Evolutionary conservation across 2,797 vertebrate species (phyloP), one percentile per base, ranked within the genome.

Genomic region (Rallus crepitans): DNA sequence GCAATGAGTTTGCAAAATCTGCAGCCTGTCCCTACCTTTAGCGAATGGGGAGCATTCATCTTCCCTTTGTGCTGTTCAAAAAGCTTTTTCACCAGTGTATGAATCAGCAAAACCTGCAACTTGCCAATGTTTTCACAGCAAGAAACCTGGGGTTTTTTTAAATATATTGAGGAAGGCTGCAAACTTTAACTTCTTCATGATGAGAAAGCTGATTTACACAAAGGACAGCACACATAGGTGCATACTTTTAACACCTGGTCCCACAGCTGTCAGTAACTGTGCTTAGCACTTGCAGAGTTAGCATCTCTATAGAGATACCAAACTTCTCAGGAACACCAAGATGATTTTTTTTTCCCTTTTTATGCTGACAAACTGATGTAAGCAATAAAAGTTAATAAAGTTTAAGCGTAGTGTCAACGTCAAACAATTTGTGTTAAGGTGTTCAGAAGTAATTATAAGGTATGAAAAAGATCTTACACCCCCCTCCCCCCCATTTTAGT

Each of bases 231-330:
- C 33, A 11, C 9, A 2, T 3, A 42, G 39, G 5, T 2, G 48
- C 0, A 1, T 48, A 12, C 15, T 39, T 18, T 3, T 16, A 37
- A 23, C 9, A 18, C 0, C 59, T 33, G 55, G 9, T 53, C 64
- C n/a, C 37, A 27, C 2, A 28, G 39, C 33, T n/a, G 33, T 40
- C 33, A 31, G 4, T 30, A 35, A 9, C 57, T 42, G 7, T 3
- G 27, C 52, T 23, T 33, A 31, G 55, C 17, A 10, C 40, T 14
- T 60, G 8, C 15, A 8, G 47, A 0, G 40, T 7, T 7, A 23
- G 35, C 31, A 28, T 28, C 59, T 39, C 37, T 6, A 24, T 12
- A 48, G 25, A 60, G 20, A 5, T 6, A 55, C 3, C 69, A 45
- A 59, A 59, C 42, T 40, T 10, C 47, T 75, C 55, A 24, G 21